Conservation (phyloP, 64 coral and sea anemone genomes). For the Trachythela sp. region DNA sequence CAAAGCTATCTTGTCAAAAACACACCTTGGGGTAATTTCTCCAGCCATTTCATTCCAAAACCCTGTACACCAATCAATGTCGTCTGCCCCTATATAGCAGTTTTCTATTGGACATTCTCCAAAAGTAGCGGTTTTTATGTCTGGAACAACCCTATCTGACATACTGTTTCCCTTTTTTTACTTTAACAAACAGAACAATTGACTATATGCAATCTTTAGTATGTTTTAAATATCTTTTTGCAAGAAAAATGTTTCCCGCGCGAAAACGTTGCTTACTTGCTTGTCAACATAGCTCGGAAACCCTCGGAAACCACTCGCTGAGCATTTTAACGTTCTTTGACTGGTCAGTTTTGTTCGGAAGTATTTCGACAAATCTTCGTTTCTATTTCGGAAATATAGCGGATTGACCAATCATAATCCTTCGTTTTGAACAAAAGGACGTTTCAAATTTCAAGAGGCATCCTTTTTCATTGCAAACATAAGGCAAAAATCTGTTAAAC, state of each 20-base stretch:
- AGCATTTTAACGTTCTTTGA: neutral
- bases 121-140: neutral
- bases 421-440: neutral
- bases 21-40: neutral
- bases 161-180: neutral
- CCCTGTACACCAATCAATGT: constrained; percentile 2
- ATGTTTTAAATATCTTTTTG: neutral
- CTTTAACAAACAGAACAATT: neutral
- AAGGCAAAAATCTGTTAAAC: neutral
- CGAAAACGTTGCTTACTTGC: neutral
- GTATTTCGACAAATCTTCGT: neutral
- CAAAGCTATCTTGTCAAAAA: neutral
- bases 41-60: constrained; percentile 18
- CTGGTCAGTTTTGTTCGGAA: neutral
- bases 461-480: neutral
- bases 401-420: neutral
- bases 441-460: neutral
- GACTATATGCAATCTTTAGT: neutral
- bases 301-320: neutral
- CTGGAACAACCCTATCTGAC: neutral
- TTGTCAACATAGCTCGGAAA: neutral
- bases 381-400: neutral
- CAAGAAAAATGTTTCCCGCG: constrained; percentile 16
- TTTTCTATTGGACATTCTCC: neutral
- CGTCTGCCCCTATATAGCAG: neutral